Percentiles rank a stretch among this genome's conserved stretches.
Evolutionary conservation across 1,140 invertebrate genomes (phyloP).

Genomic region (Drosophila ananassae): DNA sequence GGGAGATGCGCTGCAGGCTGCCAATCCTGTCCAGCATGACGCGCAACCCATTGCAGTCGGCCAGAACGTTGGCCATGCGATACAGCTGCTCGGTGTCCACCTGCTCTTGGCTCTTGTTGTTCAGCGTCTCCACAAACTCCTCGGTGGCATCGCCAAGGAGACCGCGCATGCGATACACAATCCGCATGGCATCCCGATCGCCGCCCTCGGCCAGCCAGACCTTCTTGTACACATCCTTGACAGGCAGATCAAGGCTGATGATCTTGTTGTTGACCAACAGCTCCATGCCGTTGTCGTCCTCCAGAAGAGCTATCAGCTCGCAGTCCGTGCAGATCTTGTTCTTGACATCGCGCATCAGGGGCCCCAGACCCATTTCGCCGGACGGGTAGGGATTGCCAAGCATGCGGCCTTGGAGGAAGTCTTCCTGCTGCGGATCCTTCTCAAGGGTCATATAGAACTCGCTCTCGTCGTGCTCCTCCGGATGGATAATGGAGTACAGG

Average conservation of each 20-base stretch:
- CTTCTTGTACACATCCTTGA: slow-evolving; percentile 96
- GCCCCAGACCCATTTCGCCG: slow-evolving; percentile 95
- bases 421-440: slow-evolving; percentile 99
- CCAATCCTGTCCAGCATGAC: slow-evolving; percentile 90
- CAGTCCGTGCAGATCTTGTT: slow-evolving; percentile 99
- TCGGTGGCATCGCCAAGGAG: slow-evolving; percentile 98
- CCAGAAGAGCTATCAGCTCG: slow-evolving; percentile 96
- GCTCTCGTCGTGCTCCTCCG: slow-evolving; percentile 97
- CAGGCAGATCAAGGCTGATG: slow-evolving; percentile 97
- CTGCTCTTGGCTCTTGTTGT: slow-evolving; percentile 93
- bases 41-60: slow-evolving; percentile 93
- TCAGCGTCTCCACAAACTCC: slow-evolving; percentile 98
- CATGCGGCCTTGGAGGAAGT: slow-evolving; percentile 98
- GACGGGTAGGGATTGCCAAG: slow-evolving; percentile 98
- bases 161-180: slow-evolving; percentile 99
- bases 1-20: slow-evolving; percentile 87
- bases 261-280: slow-evolving; percentile 99
- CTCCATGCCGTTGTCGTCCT: slow-evolving; percentile 99
- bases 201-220: slow-evolving; percentile 94
- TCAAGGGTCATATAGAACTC: slow-evolving; percentile 98
- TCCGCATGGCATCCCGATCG: slow-evolving; percentile 97
- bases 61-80: slow-evolving; percentile 88
- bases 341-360: slow-evolving; percentile 98
- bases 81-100: slow-evolving; percentile 98
- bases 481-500: slow-evolving; percentile 98